Percentiles rank a stretch among this genome's conserved stretches.
Evolutionary conservation across 1,140 invertebrate species (phyloP).

Genomic region (Monomorium pharaonis): DNA sequence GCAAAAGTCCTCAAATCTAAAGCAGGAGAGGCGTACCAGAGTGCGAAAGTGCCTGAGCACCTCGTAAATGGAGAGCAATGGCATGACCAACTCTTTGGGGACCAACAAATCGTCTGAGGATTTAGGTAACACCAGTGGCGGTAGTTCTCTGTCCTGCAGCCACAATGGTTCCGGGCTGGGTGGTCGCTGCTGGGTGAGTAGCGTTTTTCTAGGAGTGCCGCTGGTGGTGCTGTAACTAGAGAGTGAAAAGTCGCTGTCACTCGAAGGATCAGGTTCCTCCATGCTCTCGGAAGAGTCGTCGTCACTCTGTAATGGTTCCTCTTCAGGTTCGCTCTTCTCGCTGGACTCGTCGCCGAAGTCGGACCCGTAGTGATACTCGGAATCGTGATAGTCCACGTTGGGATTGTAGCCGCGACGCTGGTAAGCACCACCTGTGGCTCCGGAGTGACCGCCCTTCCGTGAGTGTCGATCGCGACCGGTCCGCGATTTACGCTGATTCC

Average conservation of each 20-base stretch:
- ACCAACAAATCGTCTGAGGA: constrained; percentile 96
- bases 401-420: constrained; percentile 90
- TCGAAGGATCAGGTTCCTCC: constrained; percentile 88
- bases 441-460: constrained; percentile 87
- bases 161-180: constrained; percentile 95
- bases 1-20: constrained; percentile 98
- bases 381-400: constrained; percentile 91
- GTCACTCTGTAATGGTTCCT: constrained; percentile 89
- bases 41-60: constrained; percentile 96
- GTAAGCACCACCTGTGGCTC: constrained; percentile 82
- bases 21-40: constrained; percentile 95
- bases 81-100: constrained; percentile 91
- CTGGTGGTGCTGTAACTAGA: constrained; percentile 91
- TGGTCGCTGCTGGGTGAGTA: constrained; percentile 85
- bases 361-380: constrained; percentile 95
- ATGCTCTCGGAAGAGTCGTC: constrained; percentile 88
- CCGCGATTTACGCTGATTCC: constrained; percentile 79
- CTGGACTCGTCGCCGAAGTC: constrained; percentile 95
- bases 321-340: constrained; percentile 91
- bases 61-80: constrained; percentile 95
- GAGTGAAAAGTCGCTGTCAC: constrained; percentile 93
- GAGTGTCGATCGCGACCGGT: constrained; percentile 86
- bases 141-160: constrained; percentile 93
- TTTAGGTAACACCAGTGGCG: constrained; percentile 91
- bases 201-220: constrained; percentile 87